Evolutionary conservation across 2,888 invertebrate species (phyloP), one percentile per base, ranked within the genome.

Genomic region (Parapristionchus giblindavisi): DNA sequence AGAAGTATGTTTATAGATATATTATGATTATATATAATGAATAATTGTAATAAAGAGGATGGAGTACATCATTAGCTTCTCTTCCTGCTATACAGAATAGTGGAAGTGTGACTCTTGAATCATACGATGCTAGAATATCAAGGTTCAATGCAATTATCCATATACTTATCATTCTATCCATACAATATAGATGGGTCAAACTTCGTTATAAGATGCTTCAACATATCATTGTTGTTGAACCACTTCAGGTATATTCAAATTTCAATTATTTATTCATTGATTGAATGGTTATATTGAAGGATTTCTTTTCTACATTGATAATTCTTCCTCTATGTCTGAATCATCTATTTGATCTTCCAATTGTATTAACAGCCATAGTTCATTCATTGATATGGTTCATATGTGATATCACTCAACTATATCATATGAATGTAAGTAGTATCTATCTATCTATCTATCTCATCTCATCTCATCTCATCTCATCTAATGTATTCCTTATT

Each of bases 71-170:
- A 1, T 93, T 99, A 78, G 93, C 94, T 85, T 94, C 94, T 88
- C 93, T 95, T 88, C 97, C 98, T 11, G 98, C 97, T 29, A 91
- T 94, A 90, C 99, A 99, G 90, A 99, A 99, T 89, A 93, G 93
- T 77, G 91, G 93, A 29, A 76, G 68, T 43, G 78, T 79, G 40
- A 79, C 83, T 93, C 93, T 90, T 93, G 94, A 85, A 92, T 97
- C 82, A 91, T 65, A 58, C 54, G 51, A 63, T 72, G 73, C 60
- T 24, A 32, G 73, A 21, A 38, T 63, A 14, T 36, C n/a, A n/a
- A n/a, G 8, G 27, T 38, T 11, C 24, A 36, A 43, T 58, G 21
- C 36, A 34, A 54, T 56, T 38, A n/a, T 72, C 21, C 5, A 60
- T n/a, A n/a, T 36, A 40, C 3, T 32, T 1, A 65, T 8, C 40